Conservation (phyloP, 1,140 invertebrate species). For the Platyscapa corneri region DNA sequence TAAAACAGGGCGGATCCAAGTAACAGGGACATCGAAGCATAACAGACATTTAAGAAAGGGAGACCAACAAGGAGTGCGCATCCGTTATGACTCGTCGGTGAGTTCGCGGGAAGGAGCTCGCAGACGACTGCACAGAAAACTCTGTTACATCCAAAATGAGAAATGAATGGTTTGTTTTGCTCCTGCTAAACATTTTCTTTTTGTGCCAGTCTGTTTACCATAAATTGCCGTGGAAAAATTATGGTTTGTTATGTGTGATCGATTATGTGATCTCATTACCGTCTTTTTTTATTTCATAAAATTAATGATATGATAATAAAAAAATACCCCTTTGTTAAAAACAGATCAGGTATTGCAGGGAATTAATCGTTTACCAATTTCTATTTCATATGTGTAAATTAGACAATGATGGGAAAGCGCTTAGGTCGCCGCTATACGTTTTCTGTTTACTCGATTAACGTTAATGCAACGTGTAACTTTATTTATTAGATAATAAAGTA, state of each 20-base stretch:
- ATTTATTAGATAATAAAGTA: neutral
- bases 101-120: neutral
- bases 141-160: neutral
- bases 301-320: neutral
- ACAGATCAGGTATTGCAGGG: neutral
- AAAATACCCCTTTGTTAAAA: neutral
- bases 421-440: no score
- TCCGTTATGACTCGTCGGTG: neutral
- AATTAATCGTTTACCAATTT: neutral
- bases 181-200: neutral
- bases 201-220: neutral
- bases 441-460: neutral
- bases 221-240: slow-evolving; percentile 9
- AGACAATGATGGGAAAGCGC: no score
- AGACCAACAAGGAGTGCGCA: neutral
- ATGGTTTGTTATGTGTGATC: slow-evolving; percentile 18
- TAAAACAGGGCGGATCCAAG: neutral
- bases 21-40: neutral
- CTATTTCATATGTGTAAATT: no score
- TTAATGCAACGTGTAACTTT: neutral
- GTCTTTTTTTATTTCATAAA: neutral
- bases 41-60: neutral
- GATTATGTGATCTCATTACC: neutral
- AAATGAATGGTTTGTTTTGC: neutral
- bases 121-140: neutral